phyloP scores from a whole-genome alignment of 2,888 invertebrate genomes.

The Ectemnius cavifrons region DNA sequence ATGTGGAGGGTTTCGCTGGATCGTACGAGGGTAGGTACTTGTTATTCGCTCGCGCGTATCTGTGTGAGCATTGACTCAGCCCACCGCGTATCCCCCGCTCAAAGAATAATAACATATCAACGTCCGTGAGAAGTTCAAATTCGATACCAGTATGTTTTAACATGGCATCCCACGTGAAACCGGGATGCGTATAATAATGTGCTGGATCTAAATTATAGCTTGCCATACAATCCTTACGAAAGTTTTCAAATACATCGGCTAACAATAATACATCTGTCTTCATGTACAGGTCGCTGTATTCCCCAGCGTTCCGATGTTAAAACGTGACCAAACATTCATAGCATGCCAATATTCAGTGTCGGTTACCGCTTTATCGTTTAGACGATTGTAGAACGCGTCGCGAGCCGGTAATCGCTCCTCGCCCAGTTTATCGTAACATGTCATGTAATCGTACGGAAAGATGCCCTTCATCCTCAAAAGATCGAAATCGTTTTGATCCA shows the following conservation, averaged over 20 bases:
- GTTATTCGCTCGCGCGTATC: neutral
- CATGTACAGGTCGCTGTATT: neutral
- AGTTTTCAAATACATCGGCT: slow-evolving; percentile 41
- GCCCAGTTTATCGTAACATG: slow-evolving; percentile 35
- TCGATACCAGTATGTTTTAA: neutral
- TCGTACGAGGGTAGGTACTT: neutral
- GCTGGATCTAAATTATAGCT: slow-evolving; percentile 33
- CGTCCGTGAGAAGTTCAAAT: neutral
- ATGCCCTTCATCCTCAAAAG: slow-evolving; percentile 62
- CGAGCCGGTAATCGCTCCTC: slow-evolving; percentile 44
- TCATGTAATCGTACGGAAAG: slow-evolving; percentile 70
- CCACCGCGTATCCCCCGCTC: slow-evolving; percentile 36
- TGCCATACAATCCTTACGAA: slow-evolving; percentile 19
- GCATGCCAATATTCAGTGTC: neutral
- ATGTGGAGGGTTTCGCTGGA: neutral
- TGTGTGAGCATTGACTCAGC: neutral
- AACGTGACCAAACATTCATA: neutral
- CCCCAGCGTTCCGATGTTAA: too few species aligned
- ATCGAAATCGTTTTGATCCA: slow-evolving; percentile 30
- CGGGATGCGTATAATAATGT: slow-evolving; percentile 42
- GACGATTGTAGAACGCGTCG: slow-evolving; percentile 15
- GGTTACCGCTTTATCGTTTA: neutral
- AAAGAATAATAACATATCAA: slow-evolving; percentile 30
- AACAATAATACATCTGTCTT: slow-evolving; percentile 58
- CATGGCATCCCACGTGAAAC: slow-evolving; percentile 39